Evolutionary conservation across 2,888 invertebrate species (phyloP), one percentile per base, ranked within the genome.

Genomic region (Eretmocerus hayati): DNA sequence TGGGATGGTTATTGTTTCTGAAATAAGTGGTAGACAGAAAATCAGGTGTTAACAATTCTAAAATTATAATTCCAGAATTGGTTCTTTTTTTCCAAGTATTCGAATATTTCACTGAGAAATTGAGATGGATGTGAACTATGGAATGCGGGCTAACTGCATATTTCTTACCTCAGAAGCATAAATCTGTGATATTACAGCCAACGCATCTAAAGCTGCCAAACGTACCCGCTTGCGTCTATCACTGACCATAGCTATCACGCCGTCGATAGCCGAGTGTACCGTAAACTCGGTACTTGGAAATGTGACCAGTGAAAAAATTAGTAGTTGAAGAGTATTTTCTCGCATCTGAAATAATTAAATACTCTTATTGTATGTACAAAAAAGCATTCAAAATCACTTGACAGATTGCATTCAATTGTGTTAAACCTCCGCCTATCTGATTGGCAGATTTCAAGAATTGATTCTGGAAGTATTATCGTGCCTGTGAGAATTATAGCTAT

Each of bases 111-210:
- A n/a, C n/a, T n/a, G n/a, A n/a, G n/a, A n/a, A n/a, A n/a, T n/a
- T n/a, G n/a, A n/a, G 26, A 26, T 26, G 8, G 26, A 36, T 22
- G 6, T 32, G 16, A 49, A 38, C 39, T 35, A 38, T 41, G 32
- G 13, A 15, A 45, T 26, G 22, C 31, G 20, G 4, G 21, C 18
- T 13, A 23, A 8, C n/a, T n/a, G n/a, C n/a, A n/a, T n/a, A n/a
- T n/a, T n/a, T n/a, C 26, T 50, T 56, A 68, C 68, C 63, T 68
- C 69, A 2, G 67, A 53, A 19, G 69, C 67, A 41, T 68, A 56
- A 46, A 86, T 79, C 70, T 88, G 87, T 3, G 86, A 86, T 35
- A 90, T 70, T 20, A 85, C 83, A 0, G 90, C 86, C 39, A 90
- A 72, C 26, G 86, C 83, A 67, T 91, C 90, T 45, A 91, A 78